Percentiles rank a stretch among this genome's conserved stretches.
These are phyloP conservation scores for Caranx ignobilis DNA, from an alignment of 2,113 vertebrate species.

Conservation along the genomic window DNA sequence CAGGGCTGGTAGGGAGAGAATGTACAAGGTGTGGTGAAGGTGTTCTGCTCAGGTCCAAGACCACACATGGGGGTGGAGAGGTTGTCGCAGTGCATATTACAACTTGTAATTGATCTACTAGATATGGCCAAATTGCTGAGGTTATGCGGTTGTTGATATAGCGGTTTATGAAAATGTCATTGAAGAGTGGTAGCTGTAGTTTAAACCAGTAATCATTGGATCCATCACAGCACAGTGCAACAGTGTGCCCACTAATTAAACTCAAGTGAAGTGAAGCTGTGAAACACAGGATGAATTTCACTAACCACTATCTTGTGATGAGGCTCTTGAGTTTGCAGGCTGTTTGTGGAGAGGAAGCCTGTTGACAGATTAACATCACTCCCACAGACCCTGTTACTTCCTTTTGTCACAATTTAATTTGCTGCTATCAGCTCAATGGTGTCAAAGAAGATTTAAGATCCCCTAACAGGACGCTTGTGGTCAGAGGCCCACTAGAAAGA, in stretches of 20 bases:
- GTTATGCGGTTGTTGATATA: neutral
- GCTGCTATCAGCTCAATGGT: slow-evolving; percentile 74
- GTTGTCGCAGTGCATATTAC: neutral
- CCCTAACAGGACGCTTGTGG: slow-evolving; percentile 55
- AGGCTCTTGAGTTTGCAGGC: slow-evolving; percentile 25
- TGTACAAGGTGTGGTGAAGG: slow-evolving; percentile 68
- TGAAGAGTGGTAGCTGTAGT: neutral
- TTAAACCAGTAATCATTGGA: neutral
- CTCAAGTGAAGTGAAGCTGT: neutral
- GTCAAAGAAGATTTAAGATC: slow-evolving; percentile 56
- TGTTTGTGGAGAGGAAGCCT: slow-evolving; percentile 67
- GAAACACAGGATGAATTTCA: neutral
- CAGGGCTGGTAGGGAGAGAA: slow-evolving; percentile 67
- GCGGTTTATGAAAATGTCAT: neutral
- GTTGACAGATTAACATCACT: slow-evolving; percentile 65
- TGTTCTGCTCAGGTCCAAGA: slow-evolving; percentile 30
- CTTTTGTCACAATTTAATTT: slow-evolving; percentile 76
- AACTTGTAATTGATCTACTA: slow-evolving; percentile 2
- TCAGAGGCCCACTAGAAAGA: slow-evolving; percentile 30
- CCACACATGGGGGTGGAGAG: neutral
- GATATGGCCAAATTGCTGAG: neutral
- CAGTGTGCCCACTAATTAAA: neutral
- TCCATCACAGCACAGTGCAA: neutral
- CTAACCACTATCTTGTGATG: neutral
- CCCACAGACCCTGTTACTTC: slow-evolving; percentile 75